Conservation (phyloP, 2,113 vertebrate species). For the Serilophus lunatus region DNA sequence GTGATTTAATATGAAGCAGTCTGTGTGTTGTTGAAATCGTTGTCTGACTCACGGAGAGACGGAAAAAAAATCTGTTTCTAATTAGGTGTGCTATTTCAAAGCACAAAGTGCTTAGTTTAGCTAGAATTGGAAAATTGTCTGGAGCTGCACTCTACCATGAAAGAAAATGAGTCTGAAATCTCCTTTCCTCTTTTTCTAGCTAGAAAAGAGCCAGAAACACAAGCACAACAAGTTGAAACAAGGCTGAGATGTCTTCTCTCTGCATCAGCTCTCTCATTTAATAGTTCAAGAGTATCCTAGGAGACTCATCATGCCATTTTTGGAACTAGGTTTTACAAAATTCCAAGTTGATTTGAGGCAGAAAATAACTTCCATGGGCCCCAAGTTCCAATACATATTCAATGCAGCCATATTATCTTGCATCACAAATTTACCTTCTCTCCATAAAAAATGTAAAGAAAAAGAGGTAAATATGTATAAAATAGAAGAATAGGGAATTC, state of each 20-base stretch:
- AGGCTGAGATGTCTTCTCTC: background rate
- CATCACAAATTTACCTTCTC: background rate
- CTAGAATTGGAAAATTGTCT: background rate
- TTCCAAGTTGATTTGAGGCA: background rate
- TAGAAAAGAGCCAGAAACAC: background rate
- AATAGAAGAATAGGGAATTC: background rate
- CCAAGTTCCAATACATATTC: background rate
- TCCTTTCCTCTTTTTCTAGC: background rate
- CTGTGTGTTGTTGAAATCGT: conserved; percentile 41
- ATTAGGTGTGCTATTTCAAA: conserved; percentile 25
- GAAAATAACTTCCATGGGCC: background rate
- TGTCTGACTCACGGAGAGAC: conserved; percentile 43
- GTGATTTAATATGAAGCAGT: conserved; percentile 49
- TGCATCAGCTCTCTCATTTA: background rate
- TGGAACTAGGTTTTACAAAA: background rate
- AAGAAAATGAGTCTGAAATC: background rate
- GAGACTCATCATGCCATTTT: background rate
- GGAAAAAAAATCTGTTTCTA: background rate
- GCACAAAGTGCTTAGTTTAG: background rate
- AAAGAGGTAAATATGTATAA: background rate
- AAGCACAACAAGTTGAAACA: background rate
- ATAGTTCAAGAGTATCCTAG: background rate
- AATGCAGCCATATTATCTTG: background rate
- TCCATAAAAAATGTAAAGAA: background rate
- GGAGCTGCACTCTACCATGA: background rate